Conservation (phyloP, 2,113 vertebrate genomes). For the Meriones unguiculatus region DNA sequence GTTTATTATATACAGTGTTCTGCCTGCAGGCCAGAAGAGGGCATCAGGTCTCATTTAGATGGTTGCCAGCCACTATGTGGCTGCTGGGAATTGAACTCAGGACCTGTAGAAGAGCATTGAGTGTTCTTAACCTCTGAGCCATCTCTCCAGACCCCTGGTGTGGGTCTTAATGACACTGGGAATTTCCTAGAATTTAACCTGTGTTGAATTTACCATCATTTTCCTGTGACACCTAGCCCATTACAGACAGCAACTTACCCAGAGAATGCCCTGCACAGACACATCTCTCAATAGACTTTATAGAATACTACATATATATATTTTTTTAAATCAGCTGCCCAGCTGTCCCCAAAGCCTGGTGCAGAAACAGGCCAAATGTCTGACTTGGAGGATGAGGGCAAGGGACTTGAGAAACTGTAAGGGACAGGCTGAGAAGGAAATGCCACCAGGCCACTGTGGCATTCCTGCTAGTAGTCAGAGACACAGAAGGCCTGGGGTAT, state of each 20-base stretch:
- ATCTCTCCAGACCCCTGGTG: background rate
- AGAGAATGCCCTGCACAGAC: background rate
- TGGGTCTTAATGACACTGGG: background rate
- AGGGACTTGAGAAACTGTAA: background rate
- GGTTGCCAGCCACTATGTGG: too few species aligned
- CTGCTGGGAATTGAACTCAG: too few species aligned
- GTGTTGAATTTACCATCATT: background rate
- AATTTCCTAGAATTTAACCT: background rate
- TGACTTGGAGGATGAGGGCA: background rate
- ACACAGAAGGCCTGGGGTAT: background rate
- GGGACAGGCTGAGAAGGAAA: background rate
- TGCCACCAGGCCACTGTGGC: background rate
- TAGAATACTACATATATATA: background rate
- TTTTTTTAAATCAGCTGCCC: constrained; percentile 6
- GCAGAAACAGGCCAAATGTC: background rate
- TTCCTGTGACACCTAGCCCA: background rate
- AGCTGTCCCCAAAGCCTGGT: background rate
- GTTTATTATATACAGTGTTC: too few species aligned
- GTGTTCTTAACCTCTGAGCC: too few species aligned
- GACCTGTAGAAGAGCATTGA: too few species aligned
- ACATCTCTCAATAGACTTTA: background rate
- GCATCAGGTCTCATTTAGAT: too few species aligned
- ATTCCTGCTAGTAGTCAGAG: background rate
- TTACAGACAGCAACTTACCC: background rate
- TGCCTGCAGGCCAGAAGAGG: too few species aligned